Percentiles rank a stretch among this genome's conserved stretches.
phyloP scores from a whole-genome alignment of 2,797 vertebrate species.

The Pristis pectinata region DNA sequence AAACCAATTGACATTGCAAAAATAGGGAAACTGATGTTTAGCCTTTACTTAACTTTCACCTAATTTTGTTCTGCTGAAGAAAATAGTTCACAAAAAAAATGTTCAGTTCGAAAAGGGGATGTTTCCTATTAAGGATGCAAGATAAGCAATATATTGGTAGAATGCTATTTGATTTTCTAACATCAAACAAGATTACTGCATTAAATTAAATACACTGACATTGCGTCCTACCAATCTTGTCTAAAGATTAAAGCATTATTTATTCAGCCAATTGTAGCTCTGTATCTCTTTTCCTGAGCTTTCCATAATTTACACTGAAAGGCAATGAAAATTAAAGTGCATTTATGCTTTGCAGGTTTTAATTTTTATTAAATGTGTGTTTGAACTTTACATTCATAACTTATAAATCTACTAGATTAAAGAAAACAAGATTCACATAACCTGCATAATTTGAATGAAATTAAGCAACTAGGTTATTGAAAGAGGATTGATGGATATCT shows the following conservation, averaged over 20 bases:
- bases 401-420: not conserved
- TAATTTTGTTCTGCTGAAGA: not conserved
- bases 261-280: not conserved
- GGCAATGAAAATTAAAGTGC: not conserved
- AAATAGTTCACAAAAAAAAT: not conserved
- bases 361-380: not conserved
- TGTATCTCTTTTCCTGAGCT: not conserved
- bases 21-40: not conserved
- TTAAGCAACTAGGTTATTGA: not conserved
- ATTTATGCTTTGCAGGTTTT: not conserved
- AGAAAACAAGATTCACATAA: not conserved
- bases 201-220: slow-evolving; percentile 31
- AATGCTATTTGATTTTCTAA: not conserved
- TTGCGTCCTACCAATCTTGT: not conserved
- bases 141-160: not conserved
- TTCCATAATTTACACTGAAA: not conserved
- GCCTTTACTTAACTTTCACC: not conserved
- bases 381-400: not conserved
- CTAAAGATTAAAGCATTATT: slow-evolving; percentile 14
- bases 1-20: not conserved
- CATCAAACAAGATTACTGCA: slow-evolving; percentile 16
- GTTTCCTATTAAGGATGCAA: not conserved
- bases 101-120: not conserved
- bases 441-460: not conserved
- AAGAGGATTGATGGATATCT: not conserved